A percentile compares a stretch with the other conserved stretches of the same genome.
Evolutionary conservation across 2,113 vertebrate species (phyloP).

Genomic region (Euleptes europaea): DNA sequence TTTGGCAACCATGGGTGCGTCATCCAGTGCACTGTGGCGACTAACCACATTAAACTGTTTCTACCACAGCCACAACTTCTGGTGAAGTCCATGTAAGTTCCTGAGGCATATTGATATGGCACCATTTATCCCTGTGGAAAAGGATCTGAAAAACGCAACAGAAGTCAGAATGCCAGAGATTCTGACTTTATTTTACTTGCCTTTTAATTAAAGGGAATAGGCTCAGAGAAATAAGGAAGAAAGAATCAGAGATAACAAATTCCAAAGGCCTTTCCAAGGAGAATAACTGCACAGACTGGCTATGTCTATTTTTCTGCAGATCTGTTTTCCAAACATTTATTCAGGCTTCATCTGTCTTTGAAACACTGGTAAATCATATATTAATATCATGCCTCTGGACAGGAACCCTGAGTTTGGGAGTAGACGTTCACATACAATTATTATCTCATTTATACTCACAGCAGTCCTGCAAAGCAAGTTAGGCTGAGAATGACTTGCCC

Average conservation of each 20-base stretch:
- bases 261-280: conserved; percentile 13
- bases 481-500: not conserved
- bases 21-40: not conserved
- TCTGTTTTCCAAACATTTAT: not conserved
- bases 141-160: not conserved
- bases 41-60: not conserved
- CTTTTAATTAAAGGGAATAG: conserved; percentile 45
- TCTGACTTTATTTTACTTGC: conserved; percentile 41
- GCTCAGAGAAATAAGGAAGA: conserved; percentile 47
- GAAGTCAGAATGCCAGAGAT: not conserved
- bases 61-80: not conserved
- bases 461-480: not conserved
- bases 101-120: not conserved
- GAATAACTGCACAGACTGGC: too few relatives aligned
- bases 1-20: not conserved
- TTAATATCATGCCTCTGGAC: not conserved
- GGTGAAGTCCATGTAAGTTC: not conserved
- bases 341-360: not conserved
- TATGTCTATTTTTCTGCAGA: not conserved
- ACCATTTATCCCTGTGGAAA: not conserved
- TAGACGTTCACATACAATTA: not conserved
- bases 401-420: not conserved
- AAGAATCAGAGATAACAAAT: conserved; percentile 28
- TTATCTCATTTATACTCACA: not conserved
- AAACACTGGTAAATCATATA: not conserved